Conservation (phyloP, 2,888 invertebrate genomes). For the Danaus chrysippus region DNA sequence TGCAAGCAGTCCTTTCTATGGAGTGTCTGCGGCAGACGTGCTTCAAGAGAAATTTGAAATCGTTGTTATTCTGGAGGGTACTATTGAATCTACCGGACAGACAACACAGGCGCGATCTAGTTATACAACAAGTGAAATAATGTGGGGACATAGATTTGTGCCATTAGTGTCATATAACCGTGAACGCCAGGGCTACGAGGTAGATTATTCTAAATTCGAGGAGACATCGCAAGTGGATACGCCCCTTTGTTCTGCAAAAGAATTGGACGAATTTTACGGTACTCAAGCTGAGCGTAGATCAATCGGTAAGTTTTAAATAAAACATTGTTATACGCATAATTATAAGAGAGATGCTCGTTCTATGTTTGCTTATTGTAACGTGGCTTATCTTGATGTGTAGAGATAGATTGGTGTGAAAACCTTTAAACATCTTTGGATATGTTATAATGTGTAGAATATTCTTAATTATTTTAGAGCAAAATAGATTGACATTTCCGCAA, state of each 20-base stretch:
- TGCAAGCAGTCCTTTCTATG: conserved; percentile 89
- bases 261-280: conserved; percentile 82
- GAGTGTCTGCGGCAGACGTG: conserved; percentile 90
- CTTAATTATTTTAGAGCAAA: conserved; percentile 6
- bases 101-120: conserved; percentile 87
- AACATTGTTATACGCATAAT: not conserved
- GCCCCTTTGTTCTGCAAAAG: conserved; percentile 85
- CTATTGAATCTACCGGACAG: conserved; percentile 89
- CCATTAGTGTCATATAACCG: conserved; percentile 86
- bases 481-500: conserved; percentile 37
- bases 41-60: conserved; percentile 89
- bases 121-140: conserved; percentile 87
- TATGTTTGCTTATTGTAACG: conserved; percentile 26
- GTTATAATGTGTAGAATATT: conserved; percentile 15
- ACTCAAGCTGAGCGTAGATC: conserved; percentile 77
- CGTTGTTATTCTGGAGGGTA: conserved; percentile 90
- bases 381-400: conserved; percentile 20
- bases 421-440: conserved; percentile 8
- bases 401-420: conserved; percentile 19
- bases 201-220: conserved; percentile 91
- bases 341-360: conserved; percentile 19
- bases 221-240: conserved; percentile 88
- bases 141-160: conserved; percentile 90
- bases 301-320: conserved; percentile 68
- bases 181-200: conserved; percentile 85